Percentiles rank a stretch among this genome's conserved stretches.
phyloP scores from a whole-genome alignment of 2,888 invertebrate genomes.

The Nomada ferruginata region DNA sequence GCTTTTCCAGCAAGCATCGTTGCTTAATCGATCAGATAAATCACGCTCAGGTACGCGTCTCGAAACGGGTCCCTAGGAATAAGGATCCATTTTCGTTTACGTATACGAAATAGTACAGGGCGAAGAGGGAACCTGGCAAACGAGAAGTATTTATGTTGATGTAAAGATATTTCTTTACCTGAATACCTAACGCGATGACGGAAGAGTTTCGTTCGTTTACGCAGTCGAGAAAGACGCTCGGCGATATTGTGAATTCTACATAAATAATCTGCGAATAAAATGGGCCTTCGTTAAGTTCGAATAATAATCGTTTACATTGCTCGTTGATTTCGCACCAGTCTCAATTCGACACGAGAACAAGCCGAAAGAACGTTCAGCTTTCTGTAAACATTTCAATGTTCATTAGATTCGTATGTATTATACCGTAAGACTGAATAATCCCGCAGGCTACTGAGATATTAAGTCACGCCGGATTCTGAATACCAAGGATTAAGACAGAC shows the following conservation, averaged over 20 bases:
- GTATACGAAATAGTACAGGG: neutral
- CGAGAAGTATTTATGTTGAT: conserved; percentile 3
- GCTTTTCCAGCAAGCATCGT: conserved; percentile 26
- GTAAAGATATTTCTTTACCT: conserved; percentile 49
- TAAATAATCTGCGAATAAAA: too few relatives aligned
- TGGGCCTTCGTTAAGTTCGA: too few relatives aligned
- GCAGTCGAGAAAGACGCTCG: neutral
- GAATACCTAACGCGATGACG: conserved; percentile 10
- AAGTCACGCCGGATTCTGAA: too few relatives aligned
- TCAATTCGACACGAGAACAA: too few relatives aligned
- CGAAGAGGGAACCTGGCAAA: neutral
- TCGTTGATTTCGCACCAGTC: too few relatives aligned
- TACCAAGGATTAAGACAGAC: too few relatives aligned
- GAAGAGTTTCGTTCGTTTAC: conserved; percentile 32
- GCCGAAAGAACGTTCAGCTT: too few relatives aligned
- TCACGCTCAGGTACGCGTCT: conserved; percentile 33
- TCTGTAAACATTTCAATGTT: too few relatives aligned
- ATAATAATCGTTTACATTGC: too few relatives aligned
- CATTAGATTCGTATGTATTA: too few relatives aligned
- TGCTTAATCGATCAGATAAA: conserved; percentile 57
- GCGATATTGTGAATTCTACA: conserved; percentile 31
- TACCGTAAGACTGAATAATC: too few relatives aligned
- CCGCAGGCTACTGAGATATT: too few relatives aligned
- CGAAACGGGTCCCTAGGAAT: conserved; percentile 37
- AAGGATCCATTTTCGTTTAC: conserved; percentile 21